A percentile compares a stretch with the other conserved stretches of the same genome.
Evolutionary conservation across 1,140 invertebrate genomes (phyloP).

Genomic region (Nilaparvata lugens): DNA sequence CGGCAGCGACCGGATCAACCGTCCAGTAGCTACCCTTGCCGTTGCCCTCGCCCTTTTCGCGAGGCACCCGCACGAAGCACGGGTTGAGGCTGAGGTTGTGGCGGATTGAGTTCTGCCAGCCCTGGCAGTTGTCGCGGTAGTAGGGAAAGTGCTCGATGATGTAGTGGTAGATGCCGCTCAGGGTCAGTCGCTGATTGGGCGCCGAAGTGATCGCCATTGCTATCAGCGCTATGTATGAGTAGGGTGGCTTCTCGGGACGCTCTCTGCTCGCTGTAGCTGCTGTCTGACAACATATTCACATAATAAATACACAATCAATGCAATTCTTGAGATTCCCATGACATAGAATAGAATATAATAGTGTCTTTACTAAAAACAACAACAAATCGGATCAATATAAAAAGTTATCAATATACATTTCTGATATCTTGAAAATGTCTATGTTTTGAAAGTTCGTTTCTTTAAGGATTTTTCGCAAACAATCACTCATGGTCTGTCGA

Average conservation of each 20-base stretch:
- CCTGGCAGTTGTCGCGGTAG: conserved; percentile 94
- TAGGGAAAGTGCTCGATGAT: conserved; percentile 98
- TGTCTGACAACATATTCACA: too few species aligned
- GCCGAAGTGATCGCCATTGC: conserved; percentile 96
- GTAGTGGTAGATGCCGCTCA: conserved; percentile 92
- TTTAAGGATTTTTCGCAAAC: too few species aligned
- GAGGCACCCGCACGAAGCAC: conserved; percentile 93
- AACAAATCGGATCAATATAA: too few species aligned
- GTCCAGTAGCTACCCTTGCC: conserved; percentile 98
- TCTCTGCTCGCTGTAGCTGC: background rate
- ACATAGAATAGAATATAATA: too few species aligned
- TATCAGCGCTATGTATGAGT: conserved; percentile 96
- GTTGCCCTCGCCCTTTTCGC: conserved; percentile 74
- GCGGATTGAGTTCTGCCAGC: conserved; percentile 91
- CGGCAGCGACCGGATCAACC: conserved; percentile 81
- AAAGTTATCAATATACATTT: too few species aligned
- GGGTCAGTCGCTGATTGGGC: conserved; percentile 86
- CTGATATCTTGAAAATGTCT: too few species aligned
- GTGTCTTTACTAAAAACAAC: too few species aligned
- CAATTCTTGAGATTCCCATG: too few species aligned
- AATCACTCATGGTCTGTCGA: too few species aligned
- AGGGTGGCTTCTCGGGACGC: conserved; percentile 84
- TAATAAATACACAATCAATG: too few species aligned
- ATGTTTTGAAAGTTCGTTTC: too few species aligned
- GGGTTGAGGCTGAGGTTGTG: conserved; percentile 98